Base-by-base conservation (phyloP, 2,113 vertebrate genomes). In the Zeus faber region DNA sequence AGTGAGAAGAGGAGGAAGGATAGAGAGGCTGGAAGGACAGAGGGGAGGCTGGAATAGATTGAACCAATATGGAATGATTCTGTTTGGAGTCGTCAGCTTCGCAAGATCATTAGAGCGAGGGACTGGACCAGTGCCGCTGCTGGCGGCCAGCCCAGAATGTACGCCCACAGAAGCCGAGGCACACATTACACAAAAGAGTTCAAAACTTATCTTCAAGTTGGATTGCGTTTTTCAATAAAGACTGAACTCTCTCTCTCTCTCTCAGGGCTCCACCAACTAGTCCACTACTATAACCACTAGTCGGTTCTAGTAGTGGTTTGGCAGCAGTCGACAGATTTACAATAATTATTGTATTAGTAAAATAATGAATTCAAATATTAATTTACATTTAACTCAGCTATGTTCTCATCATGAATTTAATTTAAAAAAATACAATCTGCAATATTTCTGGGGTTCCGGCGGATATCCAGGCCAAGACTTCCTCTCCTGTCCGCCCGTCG, bases 171-270 rank as follows among this genome's bases (percentile, higher is more conserved):
- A 40, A 18, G 25, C 51, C 25, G 35, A 43, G 6, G 41, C 22
- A 41, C 23, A 26, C 21, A 44, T 17, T 18, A 50, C 26, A 50
- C 48, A 50, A 25, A 18, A 1, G 22, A 71, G 45, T 58, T 43
- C 16, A n/a, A n/a, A n/a, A 63, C 37, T 50, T 72, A 47, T 13
- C 16, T n/a, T 0, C 1, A 54, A 49, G 24, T 58, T 47, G 23
- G 13, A n/a, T 6, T 47, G 11, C 23, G 26, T 25, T 7, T 52
- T 33, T 25, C 33, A 41, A 55, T 51, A 4, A 29, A 49, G 41
- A 11, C 39, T 45, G 57, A 55, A 60, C 35, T 6, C 16, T 18
- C 39, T 7, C 39, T 16, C 37, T 16, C 37, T 39, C 37, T 39
- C 11, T 16, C 16, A 35, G 10, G 22, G 26, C n/a, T 17, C 29